A percentile compares a stretch with the other conserved stretches of the same genome.
Evolutionary conservation across 1,140 invertebrate genomes (phyloP).

Genomic region (Asobara japonica): DNA sequence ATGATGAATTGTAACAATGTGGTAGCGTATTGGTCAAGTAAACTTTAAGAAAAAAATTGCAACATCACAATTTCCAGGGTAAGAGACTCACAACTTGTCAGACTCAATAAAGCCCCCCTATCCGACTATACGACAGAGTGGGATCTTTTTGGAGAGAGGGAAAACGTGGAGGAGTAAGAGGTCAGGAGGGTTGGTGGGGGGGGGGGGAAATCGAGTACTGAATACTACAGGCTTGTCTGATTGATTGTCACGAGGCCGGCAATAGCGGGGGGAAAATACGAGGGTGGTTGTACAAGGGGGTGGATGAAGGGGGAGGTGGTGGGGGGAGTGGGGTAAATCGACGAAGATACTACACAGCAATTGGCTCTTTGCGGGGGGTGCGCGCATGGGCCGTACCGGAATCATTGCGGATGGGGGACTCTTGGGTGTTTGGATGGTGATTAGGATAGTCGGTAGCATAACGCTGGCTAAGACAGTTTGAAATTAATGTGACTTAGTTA

Average conservation of each 20-base stretch:
- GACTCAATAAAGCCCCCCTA: constrained; percentile 21
- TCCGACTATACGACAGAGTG: constrained; percentile 4
- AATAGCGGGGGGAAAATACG: background rate
- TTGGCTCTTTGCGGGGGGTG: constrained; percentile 14
- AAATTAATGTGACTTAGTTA: too few relatives aligned
- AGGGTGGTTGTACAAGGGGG: background rate
- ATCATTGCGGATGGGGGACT: constrained; percentile 37
- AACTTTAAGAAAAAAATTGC: too few relatives aligned
- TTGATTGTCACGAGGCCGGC: constrained; percentile 32
- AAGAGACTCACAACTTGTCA: too few relatives aligned
- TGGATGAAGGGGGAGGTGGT: background rate
- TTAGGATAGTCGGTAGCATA: constrained; percentile 35
- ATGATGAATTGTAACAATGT: too few relatives aligned
- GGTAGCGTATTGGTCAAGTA: too few relatives aligned
- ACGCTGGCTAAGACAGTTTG: background rate
- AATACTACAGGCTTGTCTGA: constrained; percentile 20
- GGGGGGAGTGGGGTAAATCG: background rate
- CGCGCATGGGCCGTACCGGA: constrained; percentile 40
- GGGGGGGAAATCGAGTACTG: constrained; percentile 5
- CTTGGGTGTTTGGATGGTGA: constrained; percentile 43
- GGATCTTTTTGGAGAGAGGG: constrained; percentile 29
- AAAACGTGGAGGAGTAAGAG: constrained; percentile 27
- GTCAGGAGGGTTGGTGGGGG: constrained; percentile 29
- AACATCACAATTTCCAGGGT: too few relatives aligned
- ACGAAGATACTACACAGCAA: background rate